phyloP scores from a whole-genome alignment of 1,140 invertebrate species.

The Scaptomyza hsui region DNA sequence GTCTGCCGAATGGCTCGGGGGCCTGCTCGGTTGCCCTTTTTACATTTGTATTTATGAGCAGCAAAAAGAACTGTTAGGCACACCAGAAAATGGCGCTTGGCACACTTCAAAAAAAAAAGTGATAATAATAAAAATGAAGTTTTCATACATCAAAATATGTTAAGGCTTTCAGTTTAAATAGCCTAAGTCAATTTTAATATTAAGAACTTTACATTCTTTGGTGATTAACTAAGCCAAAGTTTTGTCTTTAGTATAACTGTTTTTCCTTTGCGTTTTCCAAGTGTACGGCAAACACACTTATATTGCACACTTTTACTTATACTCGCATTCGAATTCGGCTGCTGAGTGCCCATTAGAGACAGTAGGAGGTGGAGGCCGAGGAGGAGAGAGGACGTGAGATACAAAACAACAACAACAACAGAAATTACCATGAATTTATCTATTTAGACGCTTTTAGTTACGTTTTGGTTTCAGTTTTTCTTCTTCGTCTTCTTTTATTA shows the following conservation, averaged over 20 bases:
- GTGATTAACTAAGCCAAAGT: too few species aligned
- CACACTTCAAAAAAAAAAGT: constrained; percentile 34
- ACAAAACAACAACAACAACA: constrained; percentile 36
- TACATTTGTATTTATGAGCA: constrained; percentile 77
- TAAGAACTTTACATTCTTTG: too few species aligned
- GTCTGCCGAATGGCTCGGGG: constrained; percentile 24
- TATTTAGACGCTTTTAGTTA: constrained; percentile 77
- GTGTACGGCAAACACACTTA: background rate
- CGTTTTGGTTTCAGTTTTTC: constrained; percentile 50
- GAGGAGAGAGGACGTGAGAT: background rate
- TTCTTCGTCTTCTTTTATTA: constrained; percentile 2
- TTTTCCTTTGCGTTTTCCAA: background rate
- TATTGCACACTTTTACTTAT: background rate
- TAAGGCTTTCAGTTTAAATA: background rate
- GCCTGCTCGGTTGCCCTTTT: constrained; percentile 59
- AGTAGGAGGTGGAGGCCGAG: constrained; percentile 4
- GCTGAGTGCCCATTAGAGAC: constrained; percentile 72
- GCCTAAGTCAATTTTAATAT: background rate
- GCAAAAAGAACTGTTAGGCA: constrained; percentile 34
- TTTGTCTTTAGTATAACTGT: too few species aligned
- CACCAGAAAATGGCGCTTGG: constrained; percentile 38
- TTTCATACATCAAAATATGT: too few species aligned
- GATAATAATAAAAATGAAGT: constrained; percentile 11
- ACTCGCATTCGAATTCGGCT: constrained; percentile 24
- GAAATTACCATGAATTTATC: constrained; percentile 61